A percentile compares a stretch with the other conserved stretches of the same genome.
Conservation (phyloP, 2,113 vertebrate genomes). For the Rhabdornis inornatus region DNA sequence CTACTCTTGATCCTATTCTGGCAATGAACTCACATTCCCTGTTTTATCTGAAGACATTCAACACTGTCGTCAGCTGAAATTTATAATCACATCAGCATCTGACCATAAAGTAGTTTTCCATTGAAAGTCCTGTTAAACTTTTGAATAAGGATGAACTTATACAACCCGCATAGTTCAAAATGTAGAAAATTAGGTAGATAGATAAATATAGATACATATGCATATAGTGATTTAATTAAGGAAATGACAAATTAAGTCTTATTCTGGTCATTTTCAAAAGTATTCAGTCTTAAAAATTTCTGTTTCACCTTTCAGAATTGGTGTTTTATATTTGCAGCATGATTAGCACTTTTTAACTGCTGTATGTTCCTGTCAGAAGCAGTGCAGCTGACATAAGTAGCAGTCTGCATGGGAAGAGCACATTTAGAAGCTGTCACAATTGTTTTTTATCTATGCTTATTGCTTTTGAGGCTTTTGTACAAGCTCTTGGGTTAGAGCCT, state of each 20-base stretch:
- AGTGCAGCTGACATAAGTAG: neutral
- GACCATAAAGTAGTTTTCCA: neutral
- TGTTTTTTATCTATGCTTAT: neutral
- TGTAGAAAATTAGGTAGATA: fast-evolving
- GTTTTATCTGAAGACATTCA: neutral
- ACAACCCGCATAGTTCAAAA: neutral
- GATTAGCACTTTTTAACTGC: neutral
- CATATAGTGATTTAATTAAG: neutral
- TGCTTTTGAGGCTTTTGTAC: neutral
- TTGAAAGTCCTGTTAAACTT: neutral
- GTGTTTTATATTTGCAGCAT: neutral
- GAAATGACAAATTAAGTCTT: neutral
- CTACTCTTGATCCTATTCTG: neutral
- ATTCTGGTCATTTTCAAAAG: neutral
- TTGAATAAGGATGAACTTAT: neutral
- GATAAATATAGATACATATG: neutral
- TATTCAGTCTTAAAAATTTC: neutral
- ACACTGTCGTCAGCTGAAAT: neutral
- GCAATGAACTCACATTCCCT: neutral
- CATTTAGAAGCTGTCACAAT: neutral
- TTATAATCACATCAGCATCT: neutral
- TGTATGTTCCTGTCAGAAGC: neutral
- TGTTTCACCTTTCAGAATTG: neutral
- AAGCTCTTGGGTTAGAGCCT: neutral
- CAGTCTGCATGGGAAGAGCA: neutral